phyloP scores from a whole-genome alignment of 2,888 invertebrate genomes.

The Ferdinandea cuprea region DNA sequence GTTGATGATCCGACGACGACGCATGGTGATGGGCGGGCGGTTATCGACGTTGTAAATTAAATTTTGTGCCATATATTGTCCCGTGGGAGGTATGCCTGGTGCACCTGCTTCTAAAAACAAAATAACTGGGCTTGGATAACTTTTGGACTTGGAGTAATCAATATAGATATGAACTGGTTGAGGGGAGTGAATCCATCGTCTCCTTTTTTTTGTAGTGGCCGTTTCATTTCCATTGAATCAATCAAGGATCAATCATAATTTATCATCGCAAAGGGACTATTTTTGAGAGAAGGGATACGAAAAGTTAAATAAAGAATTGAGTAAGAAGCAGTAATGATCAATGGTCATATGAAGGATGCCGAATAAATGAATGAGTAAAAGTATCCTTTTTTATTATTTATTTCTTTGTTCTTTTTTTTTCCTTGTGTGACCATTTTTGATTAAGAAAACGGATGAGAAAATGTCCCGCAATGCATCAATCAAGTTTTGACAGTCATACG shows the following conservation, averaged over 20 bases:
- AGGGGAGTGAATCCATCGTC: neutral
- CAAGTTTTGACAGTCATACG: slow-evolving; percentile 32
- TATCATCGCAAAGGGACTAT: slow-evolving; percentile 51
- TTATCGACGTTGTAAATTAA: slow-evolving; percentile 60
- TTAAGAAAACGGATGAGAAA: slow-evolving; percentile 23
- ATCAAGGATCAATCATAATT: slow-evolving; percentile 70
- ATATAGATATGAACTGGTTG: slow-evolving; percentile 8
- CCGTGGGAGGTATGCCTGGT: slow-evolving; percentile 49
- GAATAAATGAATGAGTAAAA: slow-evolving; percentile 11
- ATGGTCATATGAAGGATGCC: slow-evolving; percentile 17
- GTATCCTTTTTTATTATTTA: slow-evolving; percentile 46
- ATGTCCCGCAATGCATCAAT: slow-evolving; percentile 32
- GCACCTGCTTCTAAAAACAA: slow-evolving; percentile 44
- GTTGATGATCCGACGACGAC: slow-evolving; percentile 58
- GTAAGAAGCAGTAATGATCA: slow-evolving; percentile 18
- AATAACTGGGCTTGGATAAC: slow-evolving; percentile 21
- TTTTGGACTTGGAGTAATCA: slow-evolving; percentile 45
- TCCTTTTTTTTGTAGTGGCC: neutral
- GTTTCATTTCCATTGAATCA: slow-evolving; percentile 40
- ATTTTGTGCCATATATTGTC: slow-evolving; percentile 68
- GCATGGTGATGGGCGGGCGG: no score
- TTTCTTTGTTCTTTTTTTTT: neutral
- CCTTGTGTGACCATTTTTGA: slow-evolving; percentile 36
- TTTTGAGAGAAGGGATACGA: neutral
- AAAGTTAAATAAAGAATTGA: slow-evolving; percentile 14